Percentiles rank a stretch among this genome's conserved stretches.
Conservation (phyloP, 2,797 vertebrate species). For the Salmo trutta region DNA sequence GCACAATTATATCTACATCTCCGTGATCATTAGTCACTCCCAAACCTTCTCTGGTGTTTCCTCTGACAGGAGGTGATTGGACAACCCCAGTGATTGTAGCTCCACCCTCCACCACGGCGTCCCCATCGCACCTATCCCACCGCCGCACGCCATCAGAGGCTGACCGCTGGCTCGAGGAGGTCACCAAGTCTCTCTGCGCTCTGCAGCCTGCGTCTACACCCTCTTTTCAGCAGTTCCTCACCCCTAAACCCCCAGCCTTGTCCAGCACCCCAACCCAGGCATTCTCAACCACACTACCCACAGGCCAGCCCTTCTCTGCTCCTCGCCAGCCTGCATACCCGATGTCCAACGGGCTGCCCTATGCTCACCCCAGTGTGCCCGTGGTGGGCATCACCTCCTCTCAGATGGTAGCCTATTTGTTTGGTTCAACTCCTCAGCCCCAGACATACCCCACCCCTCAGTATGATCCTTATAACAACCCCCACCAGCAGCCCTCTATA, state of each 20-base stretch:
- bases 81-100: slow-evolving; percentile 60
- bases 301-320: slow-evolving; percentile 47
- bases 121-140: slow-evolving; percentile 76
- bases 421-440: slow-evolving; percentile 87
- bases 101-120: slow-evolving; percentile 60
- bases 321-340: slow-evolving; percentile 84
- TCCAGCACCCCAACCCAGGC: slow-evolving; percentile 21
- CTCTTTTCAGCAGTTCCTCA: slow-evolving; percentile 4
- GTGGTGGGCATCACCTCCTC: slow-evolving; percentile 96
- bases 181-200: slow-evolving; percentile 88
- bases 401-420: slow-evolving; percentile 97
- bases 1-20: too few relatives aligned
- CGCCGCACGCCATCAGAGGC: slow-evolving; percentile 94
- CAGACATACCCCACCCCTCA: slow-evolving; percentile 68
- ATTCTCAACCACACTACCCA: slow-evolving; percentile 17
- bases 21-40: not conserved
- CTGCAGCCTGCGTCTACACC: slow-evolving; percentile 66
- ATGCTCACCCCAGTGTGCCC: slow-evolving; percentile 83
- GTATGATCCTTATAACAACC: slow-evolving; percentile 54
- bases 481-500: slow-evolving; percentile 40
- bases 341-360: slow-evolving; percentile 88
- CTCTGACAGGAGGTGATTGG: slow-evolving; percentile 78
- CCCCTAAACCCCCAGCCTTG: not conserved
- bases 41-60: not conserved
- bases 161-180: slow-evolving; percentile 96